These are phyloP conservation scores for Yponomeuta evonymella DNA, from an alignment of 2,888 invertebrate species.

Conservation along the genomic window DNA sequence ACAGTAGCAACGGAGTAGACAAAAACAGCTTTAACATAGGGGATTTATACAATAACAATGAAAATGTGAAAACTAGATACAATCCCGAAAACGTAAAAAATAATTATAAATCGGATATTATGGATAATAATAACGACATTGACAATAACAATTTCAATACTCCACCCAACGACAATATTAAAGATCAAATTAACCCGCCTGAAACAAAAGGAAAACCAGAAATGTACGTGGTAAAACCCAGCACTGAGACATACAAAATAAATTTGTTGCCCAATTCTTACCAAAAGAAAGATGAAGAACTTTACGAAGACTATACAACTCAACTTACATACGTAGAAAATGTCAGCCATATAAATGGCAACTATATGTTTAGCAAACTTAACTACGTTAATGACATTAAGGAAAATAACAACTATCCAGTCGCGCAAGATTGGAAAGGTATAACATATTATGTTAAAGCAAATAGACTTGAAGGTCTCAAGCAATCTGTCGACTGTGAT, in stretches of 20 bases:
- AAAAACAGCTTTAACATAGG: no score
- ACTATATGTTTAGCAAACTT: conserved; percentile 1
- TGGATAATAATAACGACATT: neutral
- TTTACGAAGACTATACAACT: neutral
- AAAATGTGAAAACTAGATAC: neutral
- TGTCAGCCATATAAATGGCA: neutral
- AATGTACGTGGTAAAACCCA: neutral
- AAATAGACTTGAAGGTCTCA: neutral
- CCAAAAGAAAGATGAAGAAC: neutral
- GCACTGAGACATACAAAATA: neutral
- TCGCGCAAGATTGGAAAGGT: neutral
- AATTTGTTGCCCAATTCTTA: neutral
- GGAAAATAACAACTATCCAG: neutral
- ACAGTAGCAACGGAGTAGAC: no score
- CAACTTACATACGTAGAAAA: neutral
- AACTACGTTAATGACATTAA: neutral
- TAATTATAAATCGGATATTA: neutral
- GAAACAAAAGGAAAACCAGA: neutral
- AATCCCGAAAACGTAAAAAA: no score
- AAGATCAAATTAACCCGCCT: neutral
- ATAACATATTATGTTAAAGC: neutral
- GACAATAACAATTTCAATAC: neutral
- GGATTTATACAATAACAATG: neutral
- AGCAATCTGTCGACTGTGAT: neutral
- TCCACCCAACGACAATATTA: neutral